phyloP scores from a whole-genome alignment of 2,888 invertebrate genomes.

The Himalopsyche japonica region DNA sequence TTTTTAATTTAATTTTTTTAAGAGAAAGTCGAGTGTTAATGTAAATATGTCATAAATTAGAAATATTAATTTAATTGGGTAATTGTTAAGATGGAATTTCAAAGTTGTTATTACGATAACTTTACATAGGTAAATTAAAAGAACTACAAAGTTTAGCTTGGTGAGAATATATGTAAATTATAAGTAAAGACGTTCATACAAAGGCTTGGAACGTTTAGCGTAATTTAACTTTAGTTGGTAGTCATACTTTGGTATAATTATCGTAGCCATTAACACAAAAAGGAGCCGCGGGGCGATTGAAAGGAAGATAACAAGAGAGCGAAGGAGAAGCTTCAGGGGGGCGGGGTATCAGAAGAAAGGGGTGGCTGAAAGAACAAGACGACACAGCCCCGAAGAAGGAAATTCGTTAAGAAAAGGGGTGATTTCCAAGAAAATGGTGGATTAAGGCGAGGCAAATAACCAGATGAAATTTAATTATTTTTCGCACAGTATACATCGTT shows the following conservation, averaged over 20 bases:
- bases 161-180: neutral
- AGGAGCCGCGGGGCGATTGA: constrained; percentile 12
- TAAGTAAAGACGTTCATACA: neutral
- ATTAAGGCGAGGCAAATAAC: neutral
- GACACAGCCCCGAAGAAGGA: neutral
- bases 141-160: neutral
- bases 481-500: no score
- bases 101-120: no score
- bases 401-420: neutral
- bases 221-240: neutral
- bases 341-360: neutral
- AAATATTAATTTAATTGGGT: no score
- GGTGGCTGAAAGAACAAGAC: neutral
- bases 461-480: no score
- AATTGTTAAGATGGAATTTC: no score
- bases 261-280: constrained; percentile 34
- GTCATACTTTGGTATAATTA: constrained; percentile 25
- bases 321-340: neutral
- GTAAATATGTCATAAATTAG: no score
- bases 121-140: no score
- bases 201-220: neutral
- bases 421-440: neutral
- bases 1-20: no score
- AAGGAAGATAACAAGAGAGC: neutral
- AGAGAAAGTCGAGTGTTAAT: no score